These are phyloP conservation scores for Atta colombica DNA, from an alignment of 1,140 invertebrate species.

Conservation along the genomic window DNA sequence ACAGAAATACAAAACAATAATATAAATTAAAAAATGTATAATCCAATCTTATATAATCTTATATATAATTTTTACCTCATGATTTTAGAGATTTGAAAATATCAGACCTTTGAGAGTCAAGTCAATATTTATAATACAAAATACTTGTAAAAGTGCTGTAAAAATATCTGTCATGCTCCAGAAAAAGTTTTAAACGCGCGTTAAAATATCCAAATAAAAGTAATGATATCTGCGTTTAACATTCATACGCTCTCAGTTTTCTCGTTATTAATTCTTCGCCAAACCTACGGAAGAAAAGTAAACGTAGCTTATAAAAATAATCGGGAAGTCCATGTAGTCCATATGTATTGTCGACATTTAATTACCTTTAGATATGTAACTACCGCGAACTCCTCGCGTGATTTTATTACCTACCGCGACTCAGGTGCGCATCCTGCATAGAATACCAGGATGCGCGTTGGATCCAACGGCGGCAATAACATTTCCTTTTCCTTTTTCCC, in stretches of 20 bases:
- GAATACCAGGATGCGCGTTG: constrained; percentile 50
- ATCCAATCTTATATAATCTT: no score
- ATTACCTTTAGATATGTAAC: constrained; percentile 47
- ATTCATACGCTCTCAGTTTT: not conserved
- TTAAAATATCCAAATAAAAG: not conserved
- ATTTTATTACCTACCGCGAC: constrained; percentile 59
- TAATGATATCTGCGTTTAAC: not conserved
- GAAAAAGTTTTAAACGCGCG: not conserved
- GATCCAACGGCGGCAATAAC: constrained; percentile 52
- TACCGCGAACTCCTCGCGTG: constrained; percentile 33
- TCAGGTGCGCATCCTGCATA: constrained; percentile 67
- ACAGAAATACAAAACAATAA: no score
- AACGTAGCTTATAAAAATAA: constrained; percentile 29
- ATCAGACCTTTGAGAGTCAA: not conserved
- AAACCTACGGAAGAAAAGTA: not conserved
- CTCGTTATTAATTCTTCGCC: not conserved
- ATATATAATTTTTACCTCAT: not conserved
- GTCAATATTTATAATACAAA: not conserved
- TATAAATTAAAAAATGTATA: no score
- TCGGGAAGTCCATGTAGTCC: constrained; percentile 33
- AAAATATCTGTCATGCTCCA: not conserved
- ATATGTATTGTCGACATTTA: constrained; percentile 57
- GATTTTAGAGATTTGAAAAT: not conserved
- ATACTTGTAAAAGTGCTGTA: not conserved
- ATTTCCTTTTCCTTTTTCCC: constrained; percentile 51